Base-by-base conservation (phyloP, 2,113 vertebrate genomes). In the Anolis sagrei region DNA sequence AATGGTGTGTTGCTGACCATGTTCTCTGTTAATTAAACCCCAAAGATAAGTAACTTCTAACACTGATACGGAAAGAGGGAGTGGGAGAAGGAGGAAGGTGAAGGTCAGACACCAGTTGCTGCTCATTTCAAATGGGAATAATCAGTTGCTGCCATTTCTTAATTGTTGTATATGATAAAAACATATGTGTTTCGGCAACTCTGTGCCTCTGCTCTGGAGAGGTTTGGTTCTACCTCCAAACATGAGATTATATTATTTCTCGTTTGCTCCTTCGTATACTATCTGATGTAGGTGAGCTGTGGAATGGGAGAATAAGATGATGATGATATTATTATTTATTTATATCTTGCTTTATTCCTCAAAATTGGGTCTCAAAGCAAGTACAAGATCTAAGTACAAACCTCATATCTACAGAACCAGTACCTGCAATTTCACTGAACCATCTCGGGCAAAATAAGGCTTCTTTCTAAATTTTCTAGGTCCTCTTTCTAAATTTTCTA, bases 11-110 rank as follows among this genome's bases (percentile, higher is more conserved):
- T 1, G 39, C 39, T 77, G 82, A 36, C 0, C 1, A 23, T 76
- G 18, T 88, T 87, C 36, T 84, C 75, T 82, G 87, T 80, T 61
- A 82, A 74, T 83, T 87, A 72, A 72, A 87, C 32, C 25, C 19
- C 44, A 62, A 73, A 87, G 32, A 23, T 27, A 82, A 83, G 54
- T 79, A n/a, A 48, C 69, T 78, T 87, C 79, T n/a, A 2, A 19
- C 39, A 4, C 21, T 25, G n/a, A 32, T 51, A 69, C 16, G 3
- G 54, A 0, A 1, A 79, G 61, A 69, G 78, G 10, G 0, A 0
- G 48, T 7, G 0, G 10, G 44, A 1, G 0, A 0, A 1, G 7
- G 81, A 16, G 61, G 62, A 36, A 82, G 80, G 0, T 51, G 27
- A 23, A 27, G 64, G 49, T 68, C 83, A 58, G 79, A 89, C 73